Base-by-base conservation (phyloP, 2,113 vertebrate species). In the Cavia aperea region DNA sequence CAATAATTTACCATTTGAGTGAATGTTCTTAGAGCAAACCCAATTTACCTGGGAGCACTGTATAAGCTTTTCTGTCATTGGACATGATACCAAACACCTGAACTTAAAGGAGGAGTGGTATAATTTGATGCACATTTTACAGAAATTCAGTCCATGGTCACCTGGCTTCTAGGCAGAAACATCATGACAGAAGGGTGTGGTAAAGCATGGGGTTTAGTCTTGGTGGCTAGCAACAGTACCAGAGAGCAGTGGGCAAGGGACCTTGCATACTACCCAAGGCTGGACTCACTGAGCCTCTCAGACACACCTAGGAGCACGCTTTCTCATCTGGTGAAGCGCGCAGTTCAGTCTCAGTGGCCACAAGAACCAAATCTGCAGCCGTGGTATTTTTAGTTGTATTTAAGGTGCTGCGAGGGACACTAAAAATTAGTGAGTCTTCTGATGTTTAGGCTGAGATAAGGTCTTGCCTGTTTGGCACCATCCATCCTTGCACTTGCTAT, bases 321-420 rank as follows among this genome's bases (percentile, higher is more conserved):
- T 49, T 77, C 26, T 77, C 49, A 49, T 49, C 46, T 24, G 31
- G 73, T 31, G 46, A 77, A 78, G 19, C 51, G 2, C 46, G 33
- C 46, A 49, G 31, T 77, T 77, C 46, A 51, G 43, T 14, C 4
- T 77, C 73, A 51, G 13, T 31, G 15, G 73, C 26, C 26, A 51
- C 7, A 46, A 88, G 49, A 75, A 46, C 63, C 5, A 66, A 36
- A 79, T 56, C 4, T 89, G 36, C 24, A 62, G 7, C 62, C 56
- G 39, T 91, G 43, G 33, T 81, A 56, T 49, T 93, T 88, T 82
- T 79, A 94, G 23, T 39, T 60, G 82, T 89, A 46, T 43, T 92
- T 86, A 91, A 88, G 73, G 7, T 62, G 63, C 14, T 51, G 39
- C 91, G 56, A 60, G 63, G 23, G 43, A 86, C 88, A 81, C 83